Conservation (phyloP, 2,888 invertebrate species). For the Synergus umbraculus region DNA sequence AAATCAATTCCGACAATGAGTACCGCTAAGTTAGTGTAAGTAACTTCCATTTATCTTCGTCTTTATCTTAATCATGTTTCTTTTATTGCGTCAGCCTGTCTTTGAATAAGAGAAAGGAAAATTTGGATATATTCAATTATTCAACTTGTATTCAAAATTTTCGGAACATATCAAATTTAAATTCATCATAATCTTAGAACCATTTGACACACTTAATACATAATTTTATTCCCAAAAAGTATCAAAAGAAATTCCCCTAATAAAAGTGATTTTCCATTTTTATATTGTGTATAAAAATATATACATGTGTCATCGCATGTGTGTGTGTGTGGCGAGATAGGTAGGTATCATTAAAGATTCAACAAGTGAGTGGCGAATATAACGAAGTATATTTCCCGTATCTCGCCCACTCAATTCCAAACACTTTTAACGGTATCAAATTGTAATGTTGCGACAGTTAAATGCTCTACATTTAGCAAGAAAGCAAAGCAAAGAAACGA, state of each 20-base stretch:
- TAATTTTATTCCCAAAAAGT: too few species aligned
- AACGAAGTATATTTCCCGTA: neutral
- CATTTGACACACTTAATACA: too few species aligned
- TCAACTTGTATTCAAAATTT: neutral
- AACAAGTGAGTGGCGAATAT: neutral
- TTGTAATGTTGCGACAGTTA: neutral
- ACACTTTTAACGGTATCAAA: constrained; percentile 9
- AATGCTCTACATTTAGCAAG: neutral
- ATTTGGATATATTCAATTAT: neutral
- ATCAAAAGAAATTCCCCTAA: too few species aligned
- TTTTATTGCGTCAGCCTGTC: neutral
- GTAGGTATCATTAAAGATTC: neutral
- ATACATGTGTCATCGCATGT: neutral
- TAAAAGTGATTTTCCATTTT: too few species aligned
- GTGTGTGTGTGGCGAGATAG: neutral
- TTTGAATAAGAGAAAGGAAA: neutral
- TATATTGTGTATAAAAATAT: neutral
- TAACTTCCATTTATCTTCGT: too few species aligned
- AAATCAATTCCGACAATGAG: neutral
- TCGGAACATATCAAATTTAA: neutral
- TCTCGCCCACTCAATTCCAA: neutral
- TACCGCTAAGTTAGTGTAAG: neutral
- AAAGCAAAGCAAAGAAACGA: neutral
- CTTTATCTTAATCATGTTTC: neutral
- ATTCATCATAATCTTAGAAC: too few species aligned